Conservation (phyloP, 2,113 vertebrate genomes). For the Coregonus clupeaformis region DNA sequence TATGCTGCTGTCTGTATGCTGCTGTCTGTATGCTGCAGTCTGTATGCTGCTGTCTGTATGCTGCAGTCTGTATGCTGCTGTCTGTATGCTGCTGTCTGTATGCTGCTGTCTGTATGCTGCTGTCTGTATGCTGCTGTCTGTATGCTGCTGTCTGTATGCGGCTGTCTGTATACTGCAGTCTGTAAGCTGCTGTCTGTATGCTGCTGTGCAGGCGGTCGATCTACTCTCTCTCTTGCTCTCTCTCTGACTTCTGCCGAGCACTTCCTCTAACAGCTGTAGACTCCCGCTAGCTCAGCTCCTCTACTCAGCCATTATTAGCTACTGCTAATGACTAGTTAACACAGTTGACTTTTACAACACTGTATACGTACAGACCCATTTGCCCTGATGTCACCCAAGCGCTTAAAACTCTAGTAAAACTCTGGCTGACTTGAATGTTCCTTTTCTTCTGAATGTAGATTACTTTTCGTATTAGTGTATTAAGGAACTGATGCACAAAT, state of each 20-base stretch:
- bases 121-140: constrained; percentile 20
- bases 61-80: too few species aligned
- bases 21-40: constrained; percentile 20
- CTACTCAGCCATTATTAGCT: constrained; percentile 37
- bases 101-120: constrained; percentile 11
- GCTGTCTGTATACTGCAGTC: background rate
- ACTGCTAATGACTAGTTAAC: constrained; percentile 42
- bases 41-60: constrained; percentile 4
- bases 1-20: constrained; percentile 11
- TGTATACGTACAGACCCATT: constrained; percentile 13
- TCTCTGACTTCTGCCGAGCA: constrained; percentile 4
- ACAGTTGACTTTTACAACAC: constrained; percentile 28
- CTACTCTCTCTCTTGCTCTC: constrained; percentile 31
- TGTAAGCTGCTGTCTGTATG: constrained; percentile 12
- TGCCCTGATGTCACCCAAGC: constrained; percentile 10
- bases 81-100: constrained; percentile 3
- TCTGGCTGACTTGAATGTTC: background rate
- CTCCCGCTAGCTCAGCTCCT: constrained; percentile 29
- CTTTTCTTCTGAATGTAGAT: background rate
- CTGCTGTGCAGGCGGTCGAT: constrained; percentile 7
- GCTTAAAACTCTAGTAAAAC: background rate
- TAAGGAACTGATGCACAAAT: background rate
- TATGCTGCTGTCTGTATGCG: constrained; percentile 20
- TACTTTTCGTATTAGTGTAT: background rate
- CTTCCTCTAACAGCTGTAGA: constrained; percentile 47